Evolutionary conservation across 1,140 invertebrate species (phyloP), one percentile per base, ranked within the genome.

Genomic region (Drosophila pandora): DNA sequence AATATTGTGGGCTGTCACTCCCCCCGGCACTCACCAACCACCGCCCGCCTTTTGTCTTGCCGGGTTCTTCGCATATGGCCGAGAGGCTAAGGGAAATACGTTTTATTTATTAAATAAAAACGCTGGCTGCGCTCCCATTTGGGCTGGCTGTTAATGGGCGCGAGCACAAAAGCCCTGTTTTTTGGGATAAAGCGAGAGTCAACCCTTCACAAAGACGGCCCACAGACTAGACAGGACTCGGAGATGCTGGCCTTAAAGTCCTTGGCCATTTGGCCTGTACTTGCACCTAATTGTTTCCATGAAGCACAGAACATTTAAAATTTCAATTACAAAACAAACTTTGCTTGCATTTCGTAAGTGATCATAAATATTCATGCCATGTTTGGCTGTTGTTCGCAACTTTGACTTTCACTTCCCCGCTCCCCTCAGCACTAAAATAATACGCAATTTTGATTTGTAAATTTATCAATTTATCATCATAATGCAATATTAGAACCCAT

Each of bases 41-140:
- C 10, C 13, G 25, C 22, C 49, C 43, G 61, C 55, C 74, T 58
- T 82, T 83, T 83, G 80, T 83, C 80, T 84, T 55, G 55, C 30
- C 62, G 57, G 41, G 39, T 37, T 59, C 72, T 57, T 56, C 59
- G 55, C 69, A 68, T 67, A 72, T 58, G 68, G 73, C 81, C 78
- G 58, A 72, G 49, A 77, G 68, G 74, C 78, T 71, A 75, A 75
- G 50, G 50, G 61, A 87, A 82, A 87, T 85, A 63, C 78, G 64
- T 59, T 87, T 83, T 79, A 83, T 83, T 83, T 84, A 83, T 83
- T 83, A 72, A 83, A 83, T 83, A 84, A 80, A 84, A 76, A 69
- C 32, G 41, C 63, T 55, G 65, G 48, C 48, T 45, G 39, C 30
- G 30, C 43, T 53, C 17, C 30, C 28, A 34, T 34, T 53, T 34